Base-by-base conservation (phyloP, 2,797 vertebrate species). In the Sebastes oblongus region DNA sequence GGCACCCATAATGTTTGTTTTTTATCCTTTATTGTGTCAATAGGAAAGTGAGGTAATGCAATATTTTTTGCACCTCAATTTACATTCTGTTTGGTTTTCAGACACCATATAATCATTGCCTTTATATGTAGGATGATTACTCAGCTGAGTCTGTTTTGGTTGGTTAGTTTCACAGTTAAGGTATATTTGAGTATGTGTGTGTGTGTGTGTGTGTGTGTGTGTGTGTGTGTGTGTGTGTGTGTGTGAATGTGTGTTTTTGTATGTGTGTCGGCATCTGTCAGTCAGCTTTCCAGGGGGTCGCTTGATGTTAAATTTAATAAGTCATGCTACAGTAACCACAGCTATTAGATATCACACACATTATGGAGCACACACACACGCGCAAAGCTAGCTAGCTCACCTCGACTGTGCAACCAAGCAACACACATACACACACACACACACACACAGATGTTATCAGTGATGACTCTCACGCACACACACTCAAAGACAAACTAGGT, bases 291-390 rank as follows among this genome's bases (percentile, higher is more conserved):
- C 61, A 75, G 83, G 89, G 86, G 83, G 77, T 91, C 86, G 85
- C 78, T 82, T 86, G 84, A 90, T 91, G 87, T 90, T 86, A 86
- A 82, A 90, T 91, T 89, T 88, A 92, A 94, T 93, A 92, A 89
- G 92, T 89, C 82, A 90, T 55, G 76, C 88, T 81, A 80, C 86
- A 85, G 80, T 88, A 88, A 89, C 74, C 90, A 66, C 85, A 89
- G 90, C 88, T 91, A 93, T 90, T 91, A 91, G 80, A 90, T 83
- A 84, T 85, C 71, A 77, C 83, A 82, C 86, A 87, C 86, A 85
- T 67, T 67, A 67, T 69, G 72, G 30, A 72, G 46, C 68, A 78
- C 62, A 22, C 75, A 79, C 80, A 67, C 67, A 6, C 62, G 10
- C 55, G 27, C 66, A 70, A 18, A 79, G 32, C 69, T 69, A 66